Evolutionary conservation across 2,113 vertebrate species (phyloP), one percentile per base, ranked within the genome.

Genomic region (Tympanuchus pallidicinctus): DNA sequence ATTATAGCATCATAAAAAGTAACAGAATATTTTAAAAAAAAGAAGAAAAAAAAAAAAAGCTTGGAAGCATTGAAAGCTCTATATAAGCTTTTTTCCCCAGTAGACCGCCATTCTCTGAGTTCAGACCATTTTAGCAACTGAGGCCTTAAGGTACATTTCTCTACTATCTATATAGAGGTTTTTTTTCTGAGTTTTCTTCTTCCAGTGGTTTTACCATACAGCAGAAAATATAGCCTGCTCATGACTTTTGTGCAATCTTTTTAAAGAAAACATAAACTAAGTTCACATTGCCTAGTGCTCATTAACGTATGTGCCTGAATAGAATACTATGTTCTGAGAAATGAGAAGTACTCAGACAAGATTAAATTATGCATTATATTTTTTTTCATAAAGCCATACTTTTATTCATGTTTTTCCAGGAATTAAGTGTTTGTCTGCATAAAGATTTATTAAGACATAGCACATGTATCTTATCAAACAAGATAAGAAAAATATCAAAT

Each of bases 391-490:
- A 59, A 57, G 5, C 2, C 3, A 52, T 14, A 45, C 42, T 61
- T 64, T 77, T 47, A 34, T 57, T 88, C 20, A 28, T 57, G 6
- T 16, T 72, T 74, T 82, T 34, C 10, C 20, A 63, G 6, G 20
- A 79, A 66, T 90, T 65, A 3, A 6, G 3, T 56, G 4, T 69
- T 74, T 63, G 25, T 36, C 14, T 25, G 7, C 3, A 0, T 59
- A 61, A 84, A 57, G 5, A 40, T 52, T 61, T 86, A 56, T 65
- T 66, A n/a, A 86, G 47, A 38, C 8, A 17, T 12, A 59, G 0
- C 2, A 36, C 4, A 13, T 0, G 42, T 11, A 0, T 63, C 14
- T 82, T 36, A 67, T 27, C 8, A 43, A 78, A 9, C 4, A 17
- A 5, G 2, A 22, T 43, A 67, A 75, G 24, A n/a, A 66, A 92